Base-by-base conservation (phyloP, 2,888 invertebrate species). In the Eumacrocentrus americanus region DNA sequence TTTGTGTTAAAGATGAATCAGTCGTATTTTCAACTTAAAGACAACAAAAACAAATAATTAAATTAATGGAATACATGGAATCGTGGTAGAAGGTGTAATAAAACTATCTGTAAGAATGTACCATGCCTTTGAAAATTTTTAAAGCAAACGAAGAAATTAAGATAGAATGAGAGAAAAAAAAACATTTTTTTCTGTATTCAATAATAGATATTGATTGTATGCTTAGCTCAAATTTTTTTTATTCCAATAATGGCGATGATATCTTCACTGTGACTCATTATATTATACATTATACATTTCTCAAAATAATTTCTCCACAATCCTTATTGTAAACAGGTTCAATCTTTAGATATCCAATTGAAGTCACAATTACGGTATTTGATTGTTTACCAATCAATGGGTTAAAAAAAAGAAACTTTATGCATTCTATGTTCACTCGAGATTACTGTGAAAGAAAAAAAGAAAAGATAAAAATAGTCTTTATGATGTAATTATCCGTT, bases 1-100 rank as follows among this genome's bases (percentile, higher is more conserved):
- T 29, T 25, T 53, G 40, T 53, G 69, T 71, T 63, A 72, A 69
- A 70, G 23, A 69, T 61, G 46, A 64, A 65, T 59, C 60, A 66
- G 69, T 72, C 71, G 71, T 77, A 76, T 75, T 77, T 77, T 76
- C 69, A 74, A 73, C 63, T 69, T n/a, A 55, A n/a, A 23, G n/a
- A 56, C 35, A 12, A 51, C 12, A 54, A 23, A 37, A 12, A 29
- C 9, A 20, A 44, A 38, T 29, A 7, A 35, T 22, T 46, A 23
- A 23, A 46, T 25, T 14, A 7, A 14, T 25, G 23, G 23, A 22
- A 42, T 9, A 42, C 16, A 42, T 68, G 69, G 62, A 67, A 62
- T 69, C 68, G 69, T 67, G 61, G 72, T 77, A 75, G 77, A 73
- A 72, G 74, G 70, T 61, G 23, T 12, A 29, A 51, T 57, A 62